Conservation (phyloP, 92 coral and sea anemone species). For the Metridium senile region DNA sequence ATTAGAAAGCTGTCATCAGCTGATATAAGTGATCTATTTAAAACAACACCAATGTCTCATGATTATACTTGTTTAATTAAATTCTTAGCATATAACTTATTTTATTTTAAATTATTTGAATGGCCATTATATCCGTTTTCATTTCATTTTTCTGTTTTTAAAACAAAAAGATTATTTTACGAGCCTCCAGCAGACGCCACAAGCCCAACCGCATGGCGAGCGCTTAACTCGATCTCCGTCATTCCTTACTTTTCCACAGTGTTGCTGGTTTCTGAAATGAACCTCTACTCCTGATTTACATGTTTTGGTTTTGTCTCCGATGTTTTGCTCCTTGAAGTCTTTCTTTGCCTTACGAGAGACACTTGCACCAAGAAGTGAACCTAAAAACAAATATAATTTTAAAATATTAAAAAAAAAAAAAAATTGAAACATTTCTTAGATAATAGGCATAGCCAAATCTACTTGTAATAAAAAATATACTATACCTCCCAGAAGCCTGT, state of each 20-base stretch:
- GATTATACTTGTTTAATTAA: no score
- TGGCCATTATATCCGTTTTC: not conserved
- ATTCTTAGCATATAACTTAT: no score
- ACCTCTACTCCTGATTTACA: constrained; percentile 22
- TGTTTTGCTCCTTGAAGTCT: not conserved
- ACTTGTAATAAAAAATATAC: no score
- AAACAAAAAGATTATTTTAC: not conserved
- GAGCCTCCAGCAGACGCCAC: not conserved
- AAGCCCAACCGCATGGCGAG: not conserved
- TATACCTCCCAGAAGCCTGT: constrained; percentile 8
- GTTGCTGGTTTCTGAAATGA: constrained; percentile 25
- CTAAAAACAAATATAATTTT: not conserved
- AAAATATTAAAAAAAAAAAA: no score
- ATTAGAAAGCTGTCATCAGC: not conserved
- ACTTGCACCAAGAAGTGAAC: not conserved
- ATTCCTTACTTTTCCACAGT: not conserved
- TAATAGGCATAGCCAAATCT: no score
- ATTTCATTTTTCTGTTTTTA: not conserved
- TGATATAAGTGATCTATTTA: not conserved
- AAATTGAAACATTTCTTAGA: not conserved
- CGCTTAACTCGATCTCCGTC: not conserved
- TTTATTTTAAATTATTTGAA: no score
- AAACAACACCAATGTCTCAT: no score
- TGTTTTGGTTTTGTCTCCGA: not conserved
- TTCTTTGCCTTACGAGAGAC: not conserved